Conservation (phyloP, 2,888 invertebrate genomes). For the Allygus modestus region DNA sequence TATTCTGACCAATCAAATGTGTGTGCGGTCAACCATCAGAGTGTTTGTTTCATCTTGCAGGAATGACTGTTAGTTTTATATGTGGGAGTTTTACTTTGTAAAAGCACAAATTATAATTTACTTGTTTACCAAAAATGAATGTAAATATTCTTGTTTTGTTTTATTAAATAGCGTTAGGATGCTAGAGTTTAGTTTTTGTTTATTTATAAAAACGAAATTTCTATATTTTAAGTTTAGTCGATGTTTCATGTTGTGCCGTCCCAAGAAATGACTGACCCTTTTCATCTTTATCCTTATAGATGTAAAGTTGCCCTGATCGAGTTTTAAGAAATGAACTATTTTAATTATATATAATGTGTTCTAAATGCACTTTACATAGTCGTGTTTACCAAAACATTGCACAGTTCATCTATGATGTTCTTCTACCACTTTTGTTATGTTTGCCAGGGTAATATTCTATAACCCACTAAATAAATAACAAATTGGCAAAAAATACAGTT, state of each 20-base stretch:
- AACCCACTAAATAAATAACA: no score
- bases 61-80: not conserved
- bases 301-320: not conserved
- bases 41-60: not conserved
- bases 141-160: slow-evolving; percentile 9
- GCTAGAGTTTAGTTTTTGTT: slow-evolving; percentile 7
- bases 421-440: not conserved
- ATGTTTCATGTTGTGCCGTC: slow-evolving; percentile 14
- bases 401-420: not conserved
- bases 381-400: not conserved
- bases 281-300: not conserved
- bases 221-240: not conserved
- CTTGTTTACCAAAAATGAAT: not conserved
- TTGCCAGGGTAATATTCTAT: no score
- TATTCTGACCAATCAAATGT: not conserved
- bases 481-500: no score
- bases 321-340: not conserved
- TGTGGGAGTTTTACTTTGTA: not conserved
- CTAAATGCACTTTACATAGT: not conserved
- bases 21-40: not conserved
- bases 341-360: not conserved
- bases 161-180: not conserved
- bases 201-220: no score
- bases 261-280: not conserved
- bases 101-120: slow-evolving; percentile 21